These are phyloP conservation scores for Drosophila meridiana DNA, from an alignment of 2,888 invertebrate species.

Conservation along the genomic window DNA sequence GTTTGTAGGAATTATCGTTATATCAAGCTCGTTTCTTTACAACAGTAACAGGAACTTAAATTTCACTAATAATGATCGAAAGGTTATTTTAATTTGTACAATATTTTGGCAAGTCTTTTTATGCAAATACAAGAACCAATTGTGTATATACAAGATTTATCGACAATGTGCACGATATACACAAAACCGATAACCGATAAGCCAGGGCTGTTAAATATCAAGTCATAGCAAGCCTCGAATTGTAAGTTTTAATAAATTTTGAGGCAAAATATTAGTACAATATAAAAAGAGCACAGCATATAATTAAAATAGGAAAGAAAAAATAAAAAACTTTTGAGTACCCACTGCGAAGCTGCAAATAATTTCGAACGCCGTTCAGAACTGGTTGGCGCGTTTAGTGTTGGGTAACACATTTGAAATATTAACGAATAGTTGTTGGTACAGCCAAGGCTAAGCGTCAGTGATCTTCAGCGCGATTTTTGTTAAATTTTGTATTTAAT, in stretches of 20 bases:
- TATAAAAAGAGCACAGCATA: not conserved
- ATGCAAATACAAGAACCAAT: conserved; percentile 42
- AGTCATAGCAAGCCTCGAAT: conserved; percentile 13
- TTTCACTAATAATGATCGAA: conserved; percentile 10
- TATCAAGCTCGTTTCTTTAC: conserved; percentile 30
- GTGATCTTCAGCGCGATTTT: conserved; percentile 24
- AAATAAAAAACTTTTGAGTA: not conserved
- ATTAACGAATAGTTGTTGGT: conserved; percentile 70
- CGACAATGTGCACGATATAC: conserved; percentile 10
- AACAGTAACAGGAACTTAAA: conserved; percentile 28
- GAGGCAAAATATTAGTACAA: not conserved
- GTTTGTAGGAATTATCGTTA: not conserved
- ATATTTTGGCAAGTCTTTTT: conserved; percentile 50
- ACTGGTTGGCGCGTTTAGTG: conserved; percentile 49
- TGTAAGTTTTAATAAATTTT: not conserved
- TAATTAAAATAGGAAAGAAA: not conserved
- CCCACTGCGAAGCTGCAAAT: conserved; percentile 28
- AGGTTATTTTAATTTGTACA: conserved; percentile 34
- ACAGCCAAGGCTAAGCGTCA: conserved; percentile 59
- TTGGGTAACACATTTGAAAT: conserved; percentile 66
- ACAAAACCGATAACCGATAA: conserved; percentile 28
- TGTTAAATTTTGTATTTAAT: conserved; percentile 15
- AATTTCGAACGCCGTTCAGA: conserved; percentile 28
- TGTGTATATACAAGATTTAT: conserved; percentile 55
- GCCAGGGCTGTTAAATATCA: conserved; percentile 12